A percentile compares a stretch with the other conserved stretches of the same genome.
These are phyloP conservation scores for Altica lythri DNA, from an alignment of 2,888 invertebrate genomes.

Conservation along the genomic window DNA sequence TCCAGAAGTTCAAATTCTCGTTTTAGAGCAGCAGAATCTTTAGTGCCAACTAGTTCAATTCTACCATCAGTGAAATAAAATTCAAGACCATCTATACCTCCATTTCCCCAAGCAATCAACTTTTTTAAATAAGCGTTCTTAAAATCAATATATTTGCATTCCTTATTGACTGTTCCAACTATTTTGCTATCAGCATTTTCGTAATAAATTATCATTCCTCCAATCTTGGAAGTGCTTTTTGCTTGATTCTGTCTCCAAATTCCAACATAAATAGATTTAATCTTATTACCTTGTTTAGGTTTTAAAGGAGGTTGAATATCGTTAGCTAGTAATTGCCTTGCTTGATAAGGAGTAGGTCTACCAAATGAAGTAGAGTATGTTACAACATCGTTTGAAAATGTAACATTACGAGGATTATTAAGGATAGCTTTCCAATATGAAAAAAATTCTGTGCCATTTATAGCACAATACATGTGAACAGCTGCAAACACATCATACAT, in stretches of 20 bases:
- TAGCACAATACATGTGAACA: background rate
- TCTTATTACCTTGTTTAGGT: slow-evolving; percentile 1
- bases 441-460: slow-evolving; percentile 2
- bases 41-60: too few relatives aligned
- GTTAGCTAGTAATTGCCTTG: slow-evolving; percentile 5
- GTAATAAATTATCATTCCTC: slow-evolving; percentile 4
- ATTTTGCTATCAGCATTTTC: background rate
- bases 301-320: background rate
- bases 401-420: background rate
- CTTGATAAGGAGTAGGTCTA: slow-evolving; percentile 10
- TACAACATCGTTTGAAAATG: background rate
- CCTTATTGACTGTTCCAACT: background rate
- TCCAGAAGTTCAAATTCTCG: too few relatives aligned
- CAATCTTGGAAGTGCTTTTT: background rate
- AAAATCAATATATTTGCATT: background rate
- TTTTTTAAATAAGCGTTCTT: background rate
- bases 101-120: slow-evolving; percentile 2
- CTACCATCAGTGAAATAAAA: slow-evolving; percentile 5
- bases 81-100: slow-evolving; percentile 11
- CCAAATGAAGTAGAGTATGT: slow-evolving; percentile 4
- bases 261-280: background rate
- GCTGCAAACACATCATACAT: background rate
- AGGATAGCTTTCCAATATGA: background rate
- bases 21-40: too few relatives aligned
- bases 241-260: slow-evolving; percentile 1